Percentiles rank a stretch among this genome's conserved stretches.
Conservation (phyloP, 2,797 vertebrate species). For the Danio aesculapii region DNA sequence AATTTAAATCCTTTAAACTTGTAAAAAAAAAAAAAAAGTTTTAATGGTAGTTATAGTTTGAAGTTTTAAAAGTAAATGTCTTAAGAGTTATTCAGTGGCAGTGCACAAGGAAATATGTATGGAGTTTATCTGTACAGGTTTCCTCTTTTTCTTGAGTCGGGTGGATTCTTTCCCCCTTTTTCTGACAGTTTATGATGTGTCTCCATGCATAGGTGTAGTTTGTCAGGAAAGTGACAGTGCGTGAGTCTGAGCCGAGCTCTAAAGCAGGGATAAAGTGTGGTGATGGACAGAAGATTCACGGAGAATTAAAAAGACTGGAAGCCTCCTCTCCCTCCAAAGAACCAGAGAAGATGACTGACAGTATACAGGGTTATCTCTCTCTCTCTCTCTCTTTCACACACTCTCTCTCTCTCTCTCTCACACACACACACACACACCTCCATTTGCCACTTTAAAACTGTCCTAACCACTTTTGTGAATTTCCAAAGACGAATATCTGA, state of each 20-base stretch:
- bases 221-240: conserved; percentile 80
- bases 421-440: neutral
- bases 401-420: neutral
- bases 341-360: conserved; percentile 76
- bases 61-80: neutral
- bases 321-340: conserved; percentile 46
- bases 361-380: conserved; percentile 49
- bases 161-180: conserved; percentile 34
- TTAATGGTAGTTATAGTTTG: neutral
- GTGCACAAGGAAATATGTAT: neutral
- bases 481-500: conserved; percentile 16
- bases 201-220: conserved; percentile 72
- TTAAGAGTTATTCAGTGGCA: conserved; percentile 2
- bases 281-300: conserved; percentile 83
- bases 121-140: conserved; percentile 3
- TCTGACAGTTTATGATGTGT: conserved; percentile 71
- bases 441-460: conserved; percentile 23
- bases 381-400: conserved; percentile 5
- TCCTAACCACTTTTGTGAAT: conserved; percentile 22
- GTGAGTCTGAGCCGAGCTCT: conserved; percentile 76
- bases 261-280: conserved; percentile 76
- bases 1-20: neutral
- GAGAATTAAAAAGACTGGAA: conserved; percentile 79
- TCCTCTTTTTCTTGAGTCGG: conserved; percentile 18
- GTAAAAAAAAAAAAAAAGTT: neutral